Percentiles rank a stretch among this genome's conserved stretches.
phyloP scores from a whole-genome alignment of 2,113 vertebrate species.

The Formicarius rufipectus region DNA sequence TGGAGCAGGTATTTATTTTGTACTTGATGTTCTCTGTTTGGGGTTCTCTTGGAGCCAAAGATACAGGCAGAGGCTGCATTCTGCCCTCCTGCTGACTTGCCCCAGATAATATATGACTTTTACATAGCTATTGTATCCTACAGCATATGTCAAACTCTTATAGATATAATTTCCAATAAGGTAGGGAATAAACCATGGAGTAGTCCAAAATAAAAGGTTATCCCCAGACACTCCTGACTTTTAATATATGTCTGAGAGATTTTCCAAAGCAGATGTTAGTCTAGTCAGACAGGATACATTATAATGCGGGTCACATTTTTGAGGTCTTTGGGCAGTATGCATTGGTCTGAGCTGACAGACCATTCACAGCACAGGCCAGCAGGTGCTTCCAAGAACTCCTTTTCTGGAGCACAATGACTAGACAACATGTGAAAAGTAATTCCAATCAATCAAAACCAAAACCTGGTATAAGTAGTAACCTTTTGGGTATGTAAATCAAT shows the following conservation, averaged over 20 bases:
- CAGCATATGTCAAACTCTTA: background rate
- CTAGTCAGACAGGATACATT: background rate
- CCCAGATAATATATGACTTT: background rate
- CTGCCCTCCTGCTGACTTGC: background rate
- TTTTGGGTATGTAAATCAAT: background rate
- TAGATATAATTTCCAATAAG: background rate
- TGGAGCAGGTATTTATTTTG: background rate
- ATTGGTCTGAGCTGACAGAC: background rate
- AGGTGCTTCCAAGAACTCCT: background rate
- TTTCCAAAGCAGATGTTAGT: background rate
- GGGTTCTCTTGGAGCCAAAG: background rate
- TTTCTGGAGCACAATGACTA: background rate
- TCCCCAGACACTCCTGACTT: background rate
- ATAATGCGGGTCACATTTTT: background rate
- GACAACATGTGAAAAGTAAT: background rate
- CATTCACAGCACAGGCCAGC: fast-evolving
- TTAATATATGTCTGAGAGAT: background rate
- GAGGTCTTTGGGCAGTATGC: background rate
- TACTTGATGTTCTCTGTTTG: background rate
- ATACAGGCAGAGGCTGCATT: background rate
- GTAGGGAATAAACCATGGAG: background rate
- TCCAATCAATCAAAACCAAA: background rate
- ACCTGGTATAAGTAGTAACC: background rate
- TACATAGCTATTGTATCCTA: background rate
- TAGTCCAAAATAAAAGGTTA: background rate